These are phyloP conservation scores for Onychomys leucogaster DNA, from an alignment of 2,797 vertebrate genomes.

Conservation along the genomic window DNA sequence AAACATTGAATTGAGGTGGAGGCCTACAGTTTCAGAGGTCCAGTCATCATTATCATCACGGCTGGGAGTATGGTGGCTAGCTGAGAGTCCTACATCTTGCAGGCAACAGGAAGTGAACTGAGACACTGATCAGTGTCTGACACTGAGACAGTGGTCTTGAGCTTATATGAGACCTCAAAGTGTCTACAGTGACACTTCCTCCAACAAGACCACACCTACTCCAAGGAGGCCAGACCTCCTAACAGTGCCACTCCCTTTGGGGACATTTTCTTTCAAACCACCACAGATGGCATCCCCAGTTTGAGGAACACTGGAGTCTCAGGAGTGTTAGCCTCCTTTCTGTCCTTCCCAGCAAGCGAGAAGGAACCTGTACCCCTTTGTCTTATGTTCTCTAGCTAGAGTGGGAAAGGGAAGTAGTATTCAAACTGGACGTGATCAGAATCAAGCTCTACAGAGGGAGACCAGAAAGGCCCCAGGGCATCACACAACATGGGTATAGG, in stretches of 20 bases:
- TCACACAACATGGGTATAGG: neutral
- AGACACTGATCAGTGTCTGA: neutral
- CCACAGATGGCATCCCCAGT: neutral
- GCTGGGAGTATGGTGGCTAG: neutral
- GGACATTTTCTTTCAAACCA: neutral
- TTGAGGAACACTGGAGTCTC: neutral
- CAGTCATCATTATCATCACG: neutral
- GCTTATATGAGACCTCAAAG: neutral
- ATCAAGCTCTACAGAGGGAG: neutral
- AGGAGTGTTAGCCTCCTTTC: neutral
- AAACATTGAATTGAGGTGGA: neutral
- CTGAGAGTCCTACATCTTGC: neutral
- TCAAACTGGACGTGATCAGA: neutral
- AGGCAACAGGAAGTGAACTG: neutral
- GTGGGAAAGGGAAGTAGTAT: neutral
- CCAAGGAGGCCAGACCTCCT: neutral
- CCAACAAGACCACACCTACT: neutral
- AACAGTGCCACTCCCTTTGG: neutral
- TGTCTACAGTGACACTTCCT: neutral
- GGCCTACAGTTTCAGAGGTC: neutral
- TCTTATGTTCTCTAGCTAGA: neutral
- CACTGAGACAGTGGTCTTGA: neutral
- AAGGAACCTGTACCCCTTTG: neutral
- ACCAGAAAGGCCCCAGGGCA: fast-evolving
- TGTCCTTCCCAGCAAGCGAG: neutral